Evolutionary conservation across 2,888 invertebrate genomes (phyloP).

Genomic region (Latrodectus elegans): DNA sequence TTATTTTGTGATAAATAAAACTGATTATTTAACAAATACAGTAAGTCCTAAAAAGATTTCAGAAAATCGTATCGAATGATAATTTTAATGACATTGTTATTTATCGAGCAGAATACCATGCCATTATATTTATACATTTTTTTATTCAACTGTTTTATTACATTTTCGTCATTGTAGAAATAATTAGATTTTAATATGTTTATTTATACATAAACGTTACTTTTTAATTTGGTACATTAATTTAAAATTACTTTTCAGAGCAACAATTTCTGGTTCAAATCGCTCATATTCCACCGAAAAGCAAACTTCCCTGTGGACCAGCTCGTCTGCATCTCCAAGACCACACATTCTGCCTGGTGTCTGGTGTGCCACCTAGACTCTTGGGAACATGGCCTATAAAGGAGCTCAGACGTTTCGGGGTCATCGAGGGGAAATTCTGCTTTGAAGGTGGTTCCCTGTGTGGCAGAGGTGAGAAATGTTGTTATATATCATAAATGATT

Average conservation of each 20-base stretch:
- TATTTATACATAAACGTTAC: too few relatives aligned
- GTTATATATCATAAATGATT: neutral
- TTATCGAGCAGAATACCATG: too few relatives aligned
- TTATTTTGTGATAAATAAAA: too few relatives aligned
- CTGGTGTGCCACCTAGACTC: constrained; percentile 87
- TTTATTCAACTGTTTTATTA: too few relatives aligned
- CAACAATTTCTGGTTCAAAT: constrained; percentile 89
- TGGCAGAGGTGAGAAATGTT: constrained; percentile 79
- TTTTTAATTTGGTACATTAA: too few relatives aligned
- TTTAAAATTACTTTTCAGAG: constrained; percentile 76
- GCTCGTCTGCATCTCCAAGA: constrained; percentile 89
- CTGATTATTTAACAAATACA: too few relatives aligned
- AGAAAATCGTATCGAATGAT: too few relatives aligned
- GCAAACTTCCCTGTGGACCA: constrained; percentile 86
- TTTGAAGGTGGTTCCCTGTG: constrained; percentile 92
- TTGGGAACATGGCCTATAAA: constrained; percentile 78
- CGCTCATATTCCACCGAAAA: constrained; percentile 84
- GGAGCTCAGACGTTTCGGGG: constrained; percentile 84
- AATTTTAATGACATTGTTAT: too few relatives aligned
- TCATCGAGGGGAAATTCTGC: constrained; percentile 87
- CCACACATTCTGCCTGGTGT: constrained; percentile 86
- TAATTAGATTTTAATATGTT: too few relatives aligned
- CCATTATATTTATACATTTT: too few relatives aligned
- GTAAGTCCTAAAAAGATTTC: too few relatives aligned
- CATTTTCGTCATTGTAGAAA: too few relatives aligned